Evolutionary conservation across 2,888 invertebrate genomes (phyloP).

Genomic region (Lottia scabra): DNA sequence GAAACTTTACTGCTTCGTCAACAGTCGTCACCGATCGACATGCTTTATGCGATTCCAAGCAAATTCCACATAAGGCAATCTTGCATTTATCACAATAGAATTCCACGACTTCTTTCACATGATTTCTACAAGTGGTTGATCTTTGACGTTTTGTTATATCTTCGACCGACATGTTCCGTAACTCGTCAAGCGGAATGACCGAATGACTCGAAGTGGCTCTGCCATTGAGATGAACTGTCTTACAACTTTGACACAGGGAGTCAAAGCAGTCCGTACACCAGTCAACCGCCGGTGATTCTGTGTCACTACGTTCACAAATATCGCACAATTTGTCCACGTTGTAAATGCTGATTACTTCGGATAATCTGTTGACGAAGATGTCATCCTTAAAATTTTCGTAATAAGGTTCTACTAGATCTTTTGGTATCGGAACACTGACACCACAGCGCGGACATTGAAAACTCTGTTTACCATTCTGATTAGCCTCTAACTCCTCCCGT

Average conservation of each 20-base stretch:
- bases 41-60: conserved; percentile 47
- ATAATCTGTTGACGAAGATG: conserved; percentile 44
- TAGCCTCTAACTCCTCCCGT: conserved; percentile 19
- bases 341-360: conserved; percentile 42
- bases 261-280: conserved; percentile 59
- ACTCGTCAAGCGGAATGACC: conserved; percentile 43
- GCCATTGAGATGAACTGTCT: conserved; percentile 48
- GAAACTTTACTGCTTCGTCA: conserved; percentile 44
- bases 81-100: conserved; percentile 52
- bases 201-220: conserved; percentile 45
- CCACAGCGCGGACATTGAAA: conserved; percentile 47
- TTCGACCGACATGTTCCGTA: conserved; percentile 45
- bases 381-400: conserved; percentile 43
- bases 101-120: conserved; percentile 43
- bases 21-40: conserved; percentile 53
- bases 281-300: conserved; percentile 36
- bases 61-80: conserved; percentile 51
- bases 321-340: conserved; percentile 50
- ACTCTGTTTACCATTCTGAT: conserved; percentile 18
- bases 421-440: conserved; percentile 40
- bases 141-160: conserved; percentile 46
- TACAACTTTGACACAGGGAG: conserved; percentile 48
- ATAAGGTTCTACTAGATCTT: conserved; percentile 33
- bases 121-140: conserved; percentile 45
- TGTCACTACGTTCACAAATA: conserved; percentile 42